Conservation (phyloP, 1,140 invertebrate species). For the Argopecten irradians region DNA sequence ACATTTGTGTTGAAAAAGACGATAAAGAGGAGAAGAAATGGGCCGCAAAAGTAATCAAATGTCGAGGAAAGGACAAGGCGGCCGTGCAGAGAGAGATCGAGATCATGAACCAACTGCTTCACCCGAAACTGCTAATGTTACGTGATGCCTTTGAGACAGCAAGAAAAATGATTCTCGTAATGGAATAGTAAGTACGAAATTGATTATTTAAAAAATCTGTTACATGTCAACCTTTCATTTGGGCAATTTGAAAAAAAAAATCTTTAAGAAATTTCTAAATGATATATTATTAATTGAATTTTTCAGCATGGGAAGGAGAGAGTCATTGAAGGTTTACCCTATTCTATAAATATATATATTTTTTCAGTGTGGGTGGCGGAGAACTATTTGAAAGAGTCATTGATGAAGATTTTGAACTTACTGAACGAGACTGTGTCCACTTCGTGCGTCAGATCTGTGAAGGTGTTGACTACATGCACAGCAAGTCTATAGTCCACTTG, state of each 20-base stretch:
- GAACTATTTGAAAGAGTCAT: slow-evolving; percentile 95
- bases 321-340: background rate
- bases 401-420: slow-evolving; percentile 93
- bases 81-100: slow-evolving; percentile 98
- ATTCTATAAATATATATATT: slow-evolving; percentile 25
- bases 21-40: slow-evolving; percentile 93
- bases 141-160: slow-evolving; percentile 99
- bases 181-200: slow-evolving; percentile 93
- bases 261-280: too few relatives aligned
- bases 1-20: slow-evolving; percentile 92
- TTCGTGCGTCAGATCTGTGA: slow-evolving; percentile 94
- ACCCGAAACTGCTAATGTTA: slow-evolving; percentile 97
- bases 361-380: slow-evolving; percentile 89
- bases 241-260: too few relatives aligned
- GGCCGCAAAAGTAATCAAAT: slow-evolving; percentile 98
- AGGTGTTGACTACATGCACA: slow-evolving; percentile 93
- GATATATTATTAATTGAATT: too few relatives aligned
- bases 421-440: slow-evolving; percentile 92
- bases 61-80: slow-evolving; percentile 86
- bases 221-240: too few relatives aligned
- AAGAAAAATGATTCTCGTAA: slow-evolving; percentile 98
- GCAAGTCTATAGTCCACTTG: slow-evolving; percentile 89
- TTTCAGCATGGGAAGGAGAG: background rate
- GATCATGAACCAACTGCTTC: slow-evolving; percentile 99
- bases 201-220: too few relatives aligned